Conservation (phyloP, 2,113 vertebrate genomes). For the Sturnira hondurensis region DNA sequence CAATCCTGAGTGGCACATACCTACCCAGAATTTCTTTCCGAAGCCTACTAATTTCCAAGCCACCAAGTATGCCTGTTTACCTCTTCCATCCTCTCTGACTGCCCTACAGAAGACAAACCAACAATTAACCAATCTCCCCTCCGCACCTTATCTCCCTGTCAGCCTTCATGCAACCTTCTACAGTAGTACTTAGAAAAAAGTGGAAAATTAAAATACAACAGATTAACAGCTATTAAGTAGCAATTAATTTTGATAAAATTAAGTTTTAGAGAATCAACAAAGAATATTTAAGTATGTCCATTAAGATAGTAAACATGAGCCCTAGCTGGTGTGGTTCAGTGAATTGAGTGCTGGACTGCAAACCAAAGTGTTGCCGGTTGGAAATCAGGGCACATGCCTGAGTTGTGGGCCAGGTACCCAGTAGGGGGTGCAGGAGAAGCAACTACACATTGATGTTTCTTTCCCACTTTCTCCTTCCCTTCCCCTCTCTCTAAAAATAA, state of each 20-base stretch:
- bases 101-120: background rate
- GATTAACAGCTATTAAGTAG: background rate
- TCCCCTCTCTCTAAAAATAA: too few species aligned
- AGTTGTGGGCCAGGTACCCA: too few species aligned
- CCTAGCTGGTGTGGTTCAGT: too few species aligned
- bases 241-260: slow-evolving; percentile 3
- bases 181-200: background rate
- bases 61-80: background rate
- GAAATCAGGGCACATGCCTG: too few species aligned
- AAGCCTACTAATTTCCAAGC: background rate
- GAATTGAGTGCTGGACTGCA: too few species aligned
- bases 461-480: too few species aligned
- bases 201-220: background rate
- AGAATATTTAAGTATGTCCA: background rate
- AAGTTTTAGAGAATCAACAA: background rate
- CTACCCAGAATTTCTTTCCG: background rate
- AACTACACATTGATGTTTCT: too few species aligned
- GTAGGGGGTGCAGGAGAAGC: too few species aligned
- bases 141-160: background rate
- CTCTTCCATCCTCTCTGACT: background rate
- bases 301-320: background rate
- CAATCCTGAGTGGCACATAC: background rate
- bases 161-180: background rate
- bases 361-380: too few species aligned
- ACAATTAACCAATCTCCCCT: background rate